Base-by-base conservation (phyloP, 2,888 invertebrate genomes). In the Drosophila basisetae region DNA sequence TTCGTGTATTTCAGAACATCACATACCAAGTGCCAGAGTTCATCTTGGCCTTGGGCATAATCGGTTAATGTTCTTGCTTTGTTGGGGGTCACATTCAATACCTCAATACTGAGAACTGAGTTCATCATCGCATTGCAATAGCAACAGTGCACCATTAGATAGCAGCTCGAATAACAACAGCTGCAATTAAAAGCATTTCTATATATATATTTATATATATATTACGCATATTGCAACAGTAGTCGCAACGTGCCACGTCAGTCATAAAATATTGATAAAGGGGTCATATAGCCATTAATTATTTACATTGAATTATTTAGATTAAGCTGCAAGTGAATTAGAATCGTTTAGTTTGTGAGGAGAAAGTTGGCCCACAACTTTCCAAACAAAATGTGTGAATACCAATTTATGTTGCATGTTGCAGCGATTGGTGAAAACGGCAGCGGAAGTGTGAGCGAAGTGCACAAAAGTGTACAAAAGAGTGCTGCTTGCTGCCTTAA, bases 361-460 rank as follows among this genome's bases (percentile, higher is more conserved):
- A 59, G 80, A 78, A 80, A 78, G 25, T 28, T 47, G 35, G 37
- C 25, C 10, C 33, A 25, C 39, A 64, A 39, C 67, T 67, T 63
- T 68, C 37, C 33, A 18, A 66, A 35, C 33, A 41, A 73, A 73
- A 73, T 47, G 47, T 78, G 62, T 62, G 68, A 69, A 78, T 78
- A 60, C 18, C 64, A 67, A 58, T 73, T 53, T 35, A 47, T 43
- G 72, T 68, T 73, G 68, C 79, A 79, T 62, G 83, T 68, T 65
- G 78, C 82, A 81, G 60, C 30, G 43, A 43, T 72, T 64, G 54
- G 54, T 55, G 75, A 69, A 82, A 74, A 67, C 58, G 69, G 66
- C 56, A 68, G 53, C 82, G 80, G 83, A 80, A 80, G 66, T 82
- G 37, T 16, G 58, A 53, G 59, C 55, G 65, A 68, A 68, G 56